Evolutionary conservation across 2,797 vertebrate species (phyloP), one percentile per base, ranked within the genome.

Genomic region (Apogon talboti): DNA sequence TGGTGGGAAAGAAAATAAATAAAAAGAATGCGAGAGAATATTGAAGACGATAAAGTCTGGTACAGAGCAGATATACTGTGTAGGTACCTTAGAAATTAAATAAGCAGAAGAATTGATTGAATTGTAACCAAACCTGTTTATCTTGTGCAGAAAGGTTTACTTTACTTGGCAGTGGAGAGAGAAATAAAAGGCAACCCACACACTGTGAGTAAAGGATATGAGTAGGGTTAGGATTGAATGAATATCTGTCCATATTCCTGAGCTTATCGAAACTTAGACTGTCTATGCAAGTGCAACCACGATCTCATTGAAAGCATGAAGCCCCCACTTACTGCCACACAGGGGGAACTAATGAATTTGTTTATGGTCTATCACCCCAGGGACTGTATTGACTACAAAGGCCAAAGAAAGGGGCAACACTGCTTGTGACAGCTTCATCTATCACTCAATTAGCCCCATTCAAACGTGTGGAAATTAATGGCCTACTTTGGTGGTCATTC

Each of bases 281-380:
- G 57, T 55, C 53, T 66, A 68, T 38, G 64, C 61, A 62, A 78
- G 71, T 45, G 12, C 21, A 33, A 44, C 63, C 16, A 72, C 24
- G 54, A 71, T 30, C 66, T 79, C 70, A 79, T 49, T 74, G 57
- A 69, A 51, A 66, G 41, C 72, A 74, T 78, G 37, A 9, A 38
- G 41, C 63, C 53, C 65, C 66, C 49, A 63, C 51, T 79, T 82
- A 79, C 54, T 64, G 59, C 63, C 81, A 69, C 21, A 7, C 38
- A 71, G 51, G 63, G 57, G 69, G 48, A 71, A 74, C 70, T 85
- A 83, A 88, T 87, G 66, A 85, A 89, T 89, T 78, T 83, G 73
- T 90, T 83, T 81, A 87, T 81, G 55, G 74, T 81, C 63, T 33
- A 43, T 57, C 65, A 54, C 62, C 78, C 47, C 19, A 60, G 67